Base-by-base conservation (phyloP, 2,113 vertebrate genomes). In the Odontesthes bonariensis region DNA sequence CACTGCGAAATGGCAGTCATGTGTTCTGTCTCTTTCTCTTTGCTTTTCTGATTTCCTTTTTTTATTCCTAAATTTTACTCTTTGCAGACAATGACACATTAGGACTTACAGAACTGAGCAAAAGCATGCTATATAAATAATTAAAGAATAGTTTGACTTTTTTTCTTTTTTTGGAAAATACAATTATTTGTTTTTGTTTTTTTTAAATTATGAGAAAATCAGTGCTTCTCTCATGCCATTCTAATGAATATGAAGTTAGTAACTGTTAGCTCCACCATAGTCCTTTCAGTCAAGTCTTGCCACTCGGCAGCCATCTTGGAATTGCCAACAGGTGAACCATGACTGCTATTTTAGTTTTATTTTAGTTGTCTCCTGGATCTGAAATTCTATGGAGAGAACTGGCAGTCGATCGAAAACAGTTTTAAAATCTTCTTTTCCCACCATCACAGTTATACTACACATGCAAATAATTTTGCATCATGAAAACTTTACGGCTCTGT, bases 51-150 rank as follows among this genome's bases (percentile, higher is more conserved):
- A 42, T 8, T 60, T 27, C 13, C 40, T 53, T 40, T 55, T 58
- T 69, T 31, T 1, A 58, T 85, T 79, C 58, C 71, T 17, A 66
- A 64, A 65, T 73, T 74, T 87, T 77, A 77, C 57, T 66, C 75
- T 80, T 89, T 91, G 71, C 58, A 75, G 83, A 79, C 77, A 86
- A 65, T 75, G 56, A 82, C 67, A 83, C 73, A 82, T 83, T 70
- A 84, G 71, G 77, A 81, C 56, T 74, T 67, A 49, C 17, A 49
- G 5, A 14, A 16, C 16, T 44, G 13, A 14, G 42, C 42, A 12
- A 44, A 44, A 60, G 84, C 90, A 91, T 93, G 91, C 90, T 76
- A 73, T 78, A 69, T 80, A 33, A 79, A 80, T 56, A 79, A 42
- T 11, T 11, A 16, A 58, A 56, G 51, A 20, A 75, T 16, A 68